Conservation (phyloP, 2,797 vertebrate genomes). For the Setipinna tenuifilis region DNA sequence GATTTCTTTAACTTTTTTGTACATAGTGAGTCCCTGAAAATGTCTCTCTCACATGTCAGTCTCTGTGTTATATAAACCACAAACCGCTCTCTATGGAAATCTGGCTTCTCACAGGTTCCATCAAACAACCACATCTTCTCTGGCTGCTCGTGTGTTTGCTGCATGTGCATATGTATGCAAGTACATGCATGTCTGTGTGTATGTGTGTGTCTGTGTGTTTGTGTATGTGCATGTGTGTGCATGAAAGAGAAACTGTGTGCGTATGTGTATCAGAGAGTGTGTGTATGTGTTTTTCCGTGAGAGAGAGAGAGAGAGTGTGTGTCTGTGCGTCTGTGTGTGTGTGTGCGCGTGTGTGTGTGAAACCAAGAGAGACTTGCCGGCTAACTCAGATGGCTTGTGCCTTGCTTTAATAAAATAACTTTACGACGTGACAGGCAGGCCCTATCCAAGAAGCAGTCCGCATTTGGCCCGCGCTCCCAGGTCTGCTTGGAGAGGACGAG, state of each 20-base stretch:
- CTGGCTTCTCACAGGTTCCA: not conserved
- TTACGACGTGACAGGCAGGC: constrained; percentile 39
- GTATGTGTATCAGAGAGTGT: no score
- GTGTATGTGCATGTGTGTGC: no score
- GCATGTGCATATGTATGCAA: not conserved
- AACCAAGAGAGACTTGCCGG: constrained; percentile 4
- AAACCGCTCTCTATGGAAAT: not conserved
- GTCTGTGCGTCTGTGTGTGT: no score
- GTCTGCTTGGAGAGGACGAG: not conserved
- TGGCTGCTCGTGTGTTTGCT: not conserved
- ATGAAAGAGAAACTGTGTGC: not conserved
- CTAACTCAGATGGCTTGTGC: constrained; percentile 28
- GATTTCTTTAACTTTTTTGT: not conserved
- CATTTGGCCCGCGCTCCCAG: constrained; percentile 27
- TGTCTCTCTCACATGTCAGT: not conserved
- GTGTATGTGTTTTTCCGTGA: no score
- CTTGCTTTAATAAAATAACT: constrained; percentile 43
- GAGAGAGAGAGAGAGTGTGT: no score
- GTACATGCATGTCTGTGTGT: not conserved
- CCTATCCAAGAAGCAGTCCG: constrained; percentile 35
- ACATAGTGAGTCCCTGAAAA: not conserved
- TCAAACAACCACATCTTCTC: constrained; percentile 5
- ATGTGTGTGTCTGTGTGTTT: not conserved
- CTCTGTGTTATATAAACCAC: constrained; percentile 3
- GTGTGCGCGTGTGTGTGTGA: not conserved